Evolutionary conservation across 2,797 vertebrate genomes (phyloP), one percentile per base, ranked within the genome.

Genomic region (Cuculus canorus): DNA sequence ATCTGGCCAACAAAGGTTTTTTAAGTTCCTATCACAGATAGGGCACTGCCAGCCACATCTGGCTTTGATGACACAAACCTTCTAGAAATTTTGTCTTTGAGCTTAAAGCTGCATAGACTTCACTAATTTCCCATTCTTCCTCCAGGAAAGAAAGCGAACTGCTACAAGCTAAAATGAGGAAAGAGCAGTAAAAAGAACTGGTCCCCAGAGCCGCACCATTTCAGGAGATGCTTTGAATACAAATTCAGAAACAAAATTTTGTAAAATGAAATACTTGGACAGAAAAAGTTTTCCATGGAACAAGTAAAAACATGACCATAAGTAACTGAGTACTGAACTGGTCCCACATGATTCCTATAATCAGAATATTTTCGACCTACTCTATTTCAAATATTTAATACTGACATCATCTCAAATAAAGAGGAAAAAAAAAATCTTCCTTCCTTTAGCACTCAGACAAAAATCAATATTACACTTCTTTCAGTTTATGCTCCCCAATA

Each of bases 191-290:
- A 57, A 65, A 63, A 68, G 4, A 81, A 71, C 43, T 19, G 4
- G 25, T 11, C 60, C 19, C 7, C 54, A 59, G 14, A 83, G 5
- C 19, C 47, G 33, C 50, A 71, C 3, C 24, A 53, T 37, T 86
- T 73, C 69, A 88, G 37, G 12, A 73, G 41, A 84, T 59, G 30
- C 16, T 56, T 39, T n/a, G 8, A 88, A 94, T 16, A 53, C 11
- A 88, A 39, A 66, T 18, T 21, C 12, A 63, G 23, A 86, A 93
- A 41, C 9, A 35, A 18, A 65, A 37, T 33, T 80, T 17, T 9
- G 8, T 41, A n/a, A 52, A 76, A 65, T 21, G 1, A 50, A 9
- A 5, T 9, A 72, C 5, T 8, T 2, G 7, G 2, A 25, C 9
- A n/a, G 59, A 45, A 83, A 23, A 39, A 43, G 10, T 47, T 3